phyloP scores from a whole-genome alignment of 2,888 invertebrate species.

The Crocallis elinguaria region DNA sequence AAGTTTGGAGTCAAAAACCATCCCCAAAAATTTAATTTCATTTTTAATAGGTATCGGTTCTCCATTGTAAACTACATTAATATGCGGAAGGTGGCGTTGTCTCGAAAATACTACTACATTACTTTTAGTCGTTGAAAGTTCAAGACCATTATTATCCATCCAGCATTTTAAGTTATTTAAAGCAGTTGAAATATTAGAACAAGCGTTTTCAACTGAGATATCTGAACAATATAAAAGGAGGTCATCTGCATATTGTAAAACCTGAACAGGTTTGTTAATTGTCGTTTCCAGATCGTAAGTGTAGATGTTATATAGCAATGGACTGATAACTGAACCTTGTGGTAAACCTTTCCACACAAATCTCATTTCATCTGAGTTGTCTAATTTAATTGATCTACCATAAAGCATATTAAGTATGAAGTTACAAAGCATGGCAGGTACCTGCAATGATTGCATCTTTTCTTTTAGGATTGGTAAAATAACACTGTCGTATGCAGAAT shows the following conservation, averaged over 20 bases:
- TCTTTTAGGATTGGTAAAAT: slow-evolving; percentile 32
- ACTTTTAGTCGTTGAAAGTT: slow-evolving; percentile 30
- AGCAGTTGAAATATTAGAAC: not conserved
- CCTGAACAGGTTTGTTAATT: slow-evolving; percentile 14
- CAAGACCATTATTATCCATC: slow-evolving; percentile 20
- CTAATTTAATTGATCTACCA: slow-evolving; percentile 19
- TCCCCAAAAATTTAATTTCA: slow-evolving; percentile 33
- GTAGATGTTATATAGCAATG: slow-evolving; percentile 35
- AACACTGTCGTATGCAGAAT: slow-evolving; percentile 42
- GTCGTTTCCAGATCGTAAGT: slow-evolving; percentile 29
- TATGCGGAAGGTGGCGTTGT: slow-evolving; percentile 16
- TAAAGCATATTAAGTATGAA: slow-evolving; percentile 30
- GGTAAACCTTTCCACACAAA: slow-evolving; percentile 39
- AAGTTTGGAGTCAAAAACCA: slow-evolving; percentile 28
- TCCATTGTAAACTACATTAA: not conserved
- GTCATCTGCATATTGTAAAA: slow-evolving; percentile 44
- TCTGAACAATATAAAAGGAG: slow-evolving; percentile 25
- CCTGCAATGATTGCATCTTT: slow-evolving; percentile 36
- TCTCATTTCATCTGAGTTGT: slow-evolving; percentile 5
- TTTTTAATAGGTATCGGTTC: not conserved
- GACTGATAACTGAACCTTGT: slow-evolving; percentile 38
- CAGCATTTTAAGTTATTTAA: slow-evolving; percentile 7
- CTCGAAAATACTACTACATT: slow-evolving; percentile 26
- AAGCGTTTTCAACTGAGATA: not conserved
- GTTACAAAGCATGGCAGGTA: slow-evolving; percentile 33